Base-by-base conservation (phyloP, 2,113 vertebrate species). In the Anarrhichthys ocellatus region DNA sequence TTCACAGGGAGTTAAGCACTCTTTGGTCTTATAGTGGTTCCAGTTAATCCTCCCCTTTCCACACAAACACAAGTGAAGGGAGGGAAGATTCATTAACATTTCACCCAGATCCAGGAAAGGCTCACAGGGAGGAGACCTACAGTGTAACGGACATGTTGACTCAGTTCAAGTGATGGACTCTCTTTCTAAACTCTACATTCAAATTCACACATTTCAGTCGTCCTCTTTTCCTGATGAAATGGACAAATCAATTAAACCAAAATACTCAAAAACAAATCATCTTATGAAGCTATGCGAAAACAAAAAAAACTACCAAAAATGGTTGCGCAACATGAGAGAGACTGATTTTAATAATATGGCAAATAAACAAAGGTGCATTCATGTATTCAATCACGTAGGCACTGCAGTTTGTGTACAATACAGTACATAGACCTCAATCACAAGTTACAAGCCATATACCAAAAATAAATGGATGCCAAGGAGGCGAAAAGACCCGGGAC, bases 381-480 rank as follows among this genome's bases (percentile, higher is more conserved):
- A 88, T 80, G 46, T 89, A 85, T 90, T 83, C 77, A 86, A 83
- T 91, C 92, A 93, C 75, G 85, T 78, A 93, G 94, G 94, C 94
- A 94, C 94, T 92, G 93, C 89, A 93, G 91, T 90, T 87, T 90
- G 81, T 86, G 83, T 89, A 89, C 88, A 82, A 81, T 73, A 91
- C 81, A 82, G 88, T 92, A 91, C 88, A 87, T 54, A 75, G 66
- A 89, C 88, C 73, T 81, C 29, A n/a, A 83, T 89, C 73, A 84
- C 86, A 88, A 85, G 82, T 82, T 78, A 90, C 85, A 81, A 88
- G 80, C 85, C 56, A 59, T 82, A 82, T 82, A 87, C 80, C 87
- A 83, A 88, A 90, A 92, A 87, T 73, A 91, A 80, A 91, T 82
- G 82, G 85, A 82, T 81, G 84, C 83, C 83, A 50, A 48, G 66